Conservation (phyloP, 2,888 invertebrate species). For the Lepidochrysops patricia region DNA sequence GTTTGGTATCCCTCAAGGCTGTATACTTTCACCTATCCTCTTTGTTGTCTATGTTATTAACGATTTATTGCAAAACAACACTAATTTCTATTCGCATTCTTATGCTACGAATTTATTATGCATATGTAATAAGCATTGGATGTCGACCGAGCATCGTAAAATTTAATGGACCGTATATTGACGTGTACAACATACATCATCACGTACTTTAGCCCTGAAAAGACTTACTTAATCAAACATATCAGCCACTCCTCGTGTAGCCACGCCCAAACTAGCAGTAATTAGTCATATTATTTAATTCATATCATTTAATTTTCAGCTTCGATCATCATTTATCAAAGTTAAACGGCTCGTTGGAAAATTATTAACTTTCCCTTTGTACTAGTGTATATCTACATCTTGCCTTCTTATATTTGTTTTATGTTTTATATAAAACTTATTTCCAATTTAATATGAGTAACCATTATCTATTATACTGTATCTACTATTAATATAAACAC, state of each 20-base stretch:
- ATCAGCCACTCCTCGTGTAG: neutral
- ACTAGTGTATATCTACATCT: too few species aligned
- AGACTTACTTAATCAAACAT: neutral
- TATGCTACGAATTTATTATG: neutral
- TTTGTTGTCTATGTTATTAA: conserved; percentile 7
- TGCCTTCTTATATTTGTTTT: too few species aligned
- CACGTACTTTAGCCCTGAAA: neutral
- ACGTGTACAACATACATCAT: neutral
- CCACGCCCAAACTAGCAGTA: neutral
- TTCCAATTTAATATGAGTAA: too few species aligned
- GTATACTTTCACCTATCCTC: conserved; percentile 7
- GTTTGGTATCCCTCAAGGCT: conserved; percentile 5
- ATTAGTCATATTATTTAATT: neutral
- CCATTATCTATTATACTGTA: too few species aligned
- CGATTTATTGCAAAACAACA: conserved; percentile 3
- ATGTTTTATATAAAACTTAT: too few species aligned
- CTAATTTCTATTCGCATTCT: neutral
- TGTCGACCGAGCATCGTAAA: neutral
- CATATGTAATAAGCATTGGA: neutral
- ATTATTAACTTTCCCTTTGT: neutral
- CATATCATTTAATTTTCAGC: neutral
- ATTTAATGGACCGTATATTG: neutral
- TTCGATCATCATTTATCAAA: neutral
- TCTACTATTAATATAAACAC: too few species aligned
- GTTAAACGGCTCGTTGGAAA: neutral